A percentile compares a stretch with the other conserved stretches of the same genome.
phyloP scores from a whole-genome alignment of 2,888 invertebrate species.

The Beris chalybata region DNA sequence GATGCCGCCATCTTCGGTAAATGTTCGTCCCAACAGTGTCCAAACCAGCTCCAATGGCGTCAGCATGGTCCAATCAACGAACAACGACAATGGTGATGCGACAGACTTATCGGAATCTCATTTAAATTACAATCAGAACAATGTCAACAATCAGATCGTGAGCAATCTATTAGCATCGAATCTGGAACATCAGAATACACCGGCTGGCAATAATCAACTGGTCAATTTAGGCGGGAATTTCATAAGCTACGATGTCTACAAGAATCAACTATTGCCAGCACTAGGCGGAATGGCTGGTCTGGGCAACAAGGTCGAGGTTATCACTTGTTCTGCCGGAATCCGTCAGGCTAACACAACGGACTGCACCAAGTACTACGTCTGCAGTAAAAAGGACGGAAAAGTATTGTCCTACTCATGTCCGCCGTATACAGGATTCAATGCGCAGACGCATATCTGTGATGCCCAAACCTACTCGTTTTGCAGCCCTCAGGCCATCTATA shows the following conservation, averaged over 20 bases:
- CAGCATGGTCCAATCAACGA: background rate
- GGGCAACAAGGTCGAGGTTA: conserved; percentile 44
- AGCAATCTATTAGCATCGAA: conserved; percentile 39
- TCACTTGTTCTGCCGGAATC: conserved; percentile 56
- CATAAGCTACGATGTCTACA: conserved; percentile 51
- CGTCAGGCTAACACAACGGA: conserved; percentile 58
- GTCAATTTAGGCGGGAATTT: conserved; percentile 51
- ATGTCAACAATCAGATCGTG: conserved; percentile 39
- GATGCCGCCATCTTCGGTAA: conserved; percentile 45
- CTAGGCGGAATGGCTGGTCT: conserved; percentile 18
- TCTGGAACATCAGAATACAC: conserved; percentile 13
- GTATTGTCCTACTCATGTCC: conserved; percentile 58
- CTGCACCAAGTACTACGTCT: conserved; percentile 58
- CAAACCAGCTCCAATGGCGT: conserved; percentile 14
- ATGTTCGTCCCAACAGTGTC: conserved; percentile 50
- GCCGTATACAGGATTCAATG: conserved; percentile 57
- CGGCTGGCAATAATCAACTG: conserved; percentile 39
- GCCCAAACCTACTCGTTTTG: conserved; percentile 53
- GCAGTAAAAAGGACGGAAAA: conserved; percentile 55
- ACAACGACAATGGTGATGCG: background rate
- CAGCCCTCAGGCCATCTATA: conserved; percentile 43
- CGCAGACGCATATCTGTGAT: conserved; percentile 56
- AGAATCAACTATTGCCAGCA: conserved; percentile 49
- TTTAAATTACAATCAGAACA: conserved; percentile 13
- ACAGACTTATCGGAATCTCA: conserved; percentile 16